A percentile compares a stretch with the other conserved stretches of the same genome.
phyloP scores from a whole-genome alignment of 2,113 vertebrate species.

The Microcebus lehilahytsara region DNA sequence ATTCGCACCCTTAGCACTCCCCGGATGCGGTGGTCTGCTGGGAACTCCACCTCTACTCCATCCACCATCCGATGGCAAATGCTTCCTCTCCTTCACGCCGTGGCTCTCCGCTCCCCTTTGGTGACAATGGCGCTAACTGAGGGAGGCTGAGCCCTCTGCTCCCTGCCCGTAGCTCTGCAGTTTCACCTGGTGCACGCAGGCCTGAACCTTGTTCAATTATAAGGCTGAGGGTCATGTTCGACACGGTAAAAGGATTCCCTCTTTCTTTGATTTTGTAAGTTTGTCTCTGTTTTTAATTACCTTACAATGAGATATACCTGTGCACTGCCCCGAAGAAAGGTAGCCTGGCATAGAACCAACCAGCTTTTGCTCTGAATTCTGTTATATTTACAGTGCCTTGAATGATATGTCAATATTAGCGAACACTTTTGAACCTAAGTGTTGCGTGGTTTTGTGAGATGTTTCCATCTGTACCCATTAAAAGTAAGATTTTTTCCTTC shows the following conservation, averaged over 20 bases:
- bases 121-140: fast-evolving
- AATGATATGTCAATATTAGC: no score
- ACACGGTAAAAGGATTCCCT: not conserved
- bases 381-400: not conserved
- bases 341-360: not conserved
- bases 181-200: fast-evolving
- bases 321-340: not conserved
- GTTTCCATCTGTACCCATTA: not conserved
- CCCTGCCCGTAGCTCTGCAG: not conserved
- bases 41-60: fast-evolving
- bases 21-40: no score
- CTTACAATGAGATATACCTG: not conserved
- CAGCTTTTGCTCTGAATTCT: not conserved
- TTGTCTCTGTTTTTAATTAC: not conserved
- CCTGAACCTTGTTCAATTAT: not conserved
- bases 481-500: constrained; percentile 2
- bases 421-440: not conserved
- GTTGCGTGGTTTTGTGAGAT: not conserved
- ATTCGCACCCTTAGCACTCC: fast-evolving
- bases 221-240: not conserved
- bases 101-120: not conserved
- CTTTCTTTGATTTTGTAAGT: not conserved
- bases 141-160: fast-evolving
- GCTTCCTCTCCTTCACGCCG: fast-evolving
- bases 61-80: fast-evolving